Percentiles rank a stretch among this genome's conserved stretches.
These are phyloP conservation scores for Lutjanus erythropterus DNA, from an alignment of 2,113 vertebrate species.

Conservation along the genomic window DNA sequence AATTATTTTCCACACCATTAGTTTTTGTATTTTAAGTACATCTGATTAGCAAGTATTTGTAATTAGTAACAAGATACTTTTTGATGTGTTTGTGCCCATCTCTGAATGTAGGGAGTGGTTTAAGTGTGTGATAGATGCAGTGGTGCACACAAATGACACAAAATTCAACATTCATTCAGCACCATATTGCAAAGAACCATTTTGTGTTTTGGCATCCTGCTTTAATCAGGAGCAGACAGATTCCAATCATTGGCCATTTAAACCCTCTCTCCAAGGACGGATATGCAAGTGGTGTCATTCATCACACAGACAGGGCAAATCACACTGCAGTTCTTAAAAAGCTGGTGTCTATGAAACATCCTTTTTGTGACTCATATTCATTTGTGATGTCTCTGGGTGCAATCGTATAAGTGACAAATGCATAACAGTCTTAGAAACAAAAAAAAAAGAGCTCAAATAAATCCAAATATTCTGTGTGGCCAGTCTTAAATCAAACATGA, in stretches of 20 bases:
- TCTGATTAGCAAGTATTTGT: no score
- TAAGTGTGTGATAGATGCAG: neutral
- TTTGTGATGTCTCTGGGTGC: neutral
- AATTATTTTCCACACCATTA: no score
- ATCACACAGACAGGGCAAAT: conserved; percentile 18
- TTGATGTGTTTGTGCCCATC: no score
- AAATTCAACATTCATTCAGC: conserved; percentile 18
- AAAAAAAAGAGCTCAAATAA: neutral
- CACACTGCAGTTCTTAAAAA: conserved; percentile 10
- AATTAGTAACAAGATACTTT: no score
- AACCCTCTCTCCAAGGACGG: conserved; percentile 19
- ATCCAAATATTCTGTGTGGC: neutral
- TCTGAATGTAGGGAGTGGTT: conserved; percentile 8
- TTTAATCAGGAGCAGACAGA: conserved; percentile 53
- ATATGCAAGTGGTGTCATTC: conserved; percentile 37
- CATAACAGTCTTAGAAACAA: neutral
- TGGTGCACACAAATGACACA: neutral
- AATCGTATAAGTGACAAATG: conserved; percentile 2
- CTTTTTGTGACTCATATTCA: conserved; percentile 9
- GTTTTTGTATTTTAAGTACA: no score
- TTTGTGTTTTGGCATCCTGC: conserved; percentile 46
- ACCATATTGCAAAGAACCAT: conserved; percentile 33
- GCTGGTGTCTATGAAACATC: conserved; percentile 8
- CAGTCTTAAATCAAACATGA: conserved; percentile 11
- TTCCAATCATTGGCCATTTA: conserved; percentile 52